Conservation (phyloP, 2,797 vertebrate species). For the Mormyrops attenuatus region DNA sequence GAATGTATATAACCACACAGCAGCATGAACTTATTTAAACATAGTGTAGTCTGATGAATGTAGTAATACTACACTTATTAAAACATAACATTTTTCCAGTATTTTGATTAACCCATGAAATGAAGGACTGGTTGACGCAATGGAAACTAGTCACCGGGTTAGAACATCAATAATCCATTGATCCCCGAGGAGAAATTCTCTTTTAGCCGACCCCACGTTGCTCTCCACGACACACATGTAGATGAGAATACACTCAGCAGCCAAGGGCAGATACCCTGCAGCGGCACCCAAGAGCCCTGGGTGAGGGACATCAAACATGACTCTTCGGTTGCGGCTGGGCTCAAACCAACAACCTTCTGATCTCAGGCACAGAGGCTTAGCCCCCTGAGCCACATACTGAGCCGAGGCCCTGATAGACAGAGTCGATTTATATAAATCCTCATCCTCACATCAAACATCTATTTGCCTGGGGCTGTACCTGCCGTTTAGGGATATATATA, state of each 20-base stretch:
- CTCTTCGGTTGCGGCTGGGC: background rate
- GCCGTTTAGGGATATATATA: background rate
- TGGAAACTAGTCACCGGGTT: background rate
- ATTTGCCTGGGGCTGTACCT: background rate
- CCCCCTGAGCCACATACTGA: background rate
- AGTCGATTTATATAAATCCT: background rate
- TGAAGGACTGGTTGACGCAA: background rate
- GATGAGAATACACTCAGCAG: background rate
- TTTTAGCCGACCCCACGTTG: accelerated
- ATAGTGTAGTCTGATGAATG: background rate
- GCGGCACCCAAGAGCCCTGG: no score
- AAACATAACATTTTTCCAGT: background rate
- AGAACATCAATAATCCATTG: background rate
- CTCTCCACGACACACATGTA: background rate
- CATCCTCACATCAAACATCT: background rate
- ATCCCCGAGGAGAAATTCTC: background rate
- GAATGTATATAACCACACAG: background rate
- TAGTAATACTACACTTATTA: background rate
- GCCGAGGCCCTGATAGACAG: background rate
- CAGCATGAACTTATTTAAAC: background rate
- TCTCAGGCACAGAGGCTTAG: background rate
- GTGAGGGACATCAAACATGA: background rate
- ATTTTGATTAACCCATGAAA: background rate
- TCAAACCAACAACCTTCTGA: background rate
- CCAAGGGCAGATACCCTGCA: background rate